phyloP scores from a whole-genome alignment of 2,797 vertebrate species.

The Chaetophractus vellerosus region DNA sequence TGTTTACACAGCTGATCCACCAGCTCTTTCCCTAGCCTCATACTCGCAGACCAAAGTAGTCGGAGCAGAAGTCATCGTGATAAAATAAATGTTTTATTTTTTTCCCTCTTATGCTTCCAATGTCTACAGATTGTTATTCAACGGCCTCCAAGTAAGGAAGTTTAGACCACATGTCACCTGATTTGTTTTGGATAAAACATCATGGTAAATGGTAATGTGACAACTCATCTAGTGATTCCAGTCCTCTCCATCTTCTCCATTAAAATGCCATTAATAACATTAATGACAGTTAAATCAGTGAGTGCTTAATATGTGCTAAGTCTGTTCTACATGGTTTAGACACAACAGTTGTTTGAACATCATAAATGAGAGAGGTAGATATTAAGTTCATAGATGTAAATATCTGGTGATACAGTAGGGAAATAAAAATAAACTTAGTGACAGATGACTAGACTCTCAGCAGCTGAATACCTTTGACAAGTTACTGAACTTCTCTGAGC shows the following conservation, averaged over 20 bases:
- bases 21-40: not conserved
- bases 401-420: not conserved
- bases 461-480: not conserved
- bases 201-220: not conserved
- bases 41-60: not conserved
- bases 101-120: not conserved
- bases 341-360: not conserved
- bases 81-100: not conserved
- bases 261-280: not conserved
- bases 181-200: not conserved
- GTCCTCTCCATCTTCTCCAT: not conserved
- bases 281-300: not conserved
- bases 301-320: not conserved
- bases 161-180: not conserved
- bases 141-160: not conserved
- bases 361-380: not conserved
- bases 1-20: not conserved
- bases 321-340: not conserved
- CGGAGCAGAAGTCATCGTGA: not conserved
- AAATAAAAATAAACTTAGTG: not conserved
- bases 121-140: not conserved
- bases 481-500: not conserved
- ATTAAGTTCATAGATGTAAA: not conserved
- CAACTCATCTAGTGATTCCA: not conserved
- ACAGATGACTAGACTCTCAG: not conserved